Conservation (phyloP, 2,888 invertebrate genomes). For the Chalcis sispes region DNA sequence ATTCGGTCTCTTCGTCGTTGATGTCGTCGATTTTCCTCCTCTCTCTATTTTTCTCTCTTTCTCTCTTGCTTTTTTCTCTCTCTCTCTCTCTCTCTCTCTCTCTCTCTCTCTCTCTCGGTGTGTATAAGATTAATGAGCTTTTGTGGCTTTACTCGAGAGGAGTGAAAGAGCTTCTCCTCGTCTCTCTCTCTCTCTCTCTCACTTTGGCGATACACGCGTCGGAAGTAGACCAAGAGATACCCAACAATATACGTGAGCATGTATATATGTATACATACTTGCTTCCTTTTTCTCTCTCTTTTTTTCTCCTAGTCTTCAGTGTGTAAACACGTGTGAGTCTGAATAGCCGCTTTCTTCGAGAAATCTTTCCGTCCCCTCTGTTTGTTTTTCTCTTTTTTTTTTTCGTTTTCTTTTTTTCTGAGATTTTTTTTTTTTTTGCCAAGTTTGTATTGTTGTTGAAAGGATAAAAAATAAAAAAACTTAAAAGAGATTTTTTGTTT, state of each 20-base stretch:
- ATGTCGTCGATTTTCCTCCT: too few species aligned
- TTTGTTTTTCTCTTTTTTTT: slow-evolving; percentile 3
- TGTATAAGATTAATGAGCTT: slow-evolving; percentile 58
- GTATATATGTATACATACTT: neutral
- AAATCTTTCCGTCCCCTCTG: slow-evolving; percentile 4
- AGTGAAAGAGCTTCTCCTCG: slow-evolving; percentile 36
- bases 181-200: too few species aligned
- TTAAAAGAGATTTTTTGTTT: slow-evolving; percentile 21
- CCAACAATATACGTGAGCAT: slow-evolving; percentile 36
- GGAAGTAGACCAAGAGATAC: slow-evolving; percentile 57
- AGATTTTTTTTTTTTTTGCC: neutral
- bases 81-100: too few species aligned
- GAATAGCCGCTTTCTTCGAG: slow-evolving; percentile 55
- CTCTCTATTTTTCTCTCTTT: too few species aligned
- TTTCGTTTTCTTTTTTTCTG: neutral
- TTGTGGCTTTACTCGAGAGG: slow-evolving; percentile 47
- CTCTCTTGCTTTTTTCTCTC: too few species aligned
- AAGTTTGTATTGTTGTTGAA: slow-evolving; percentile 22
- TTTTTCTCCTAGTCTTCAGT: neutral
- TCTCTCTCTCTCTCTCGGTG: slow-evolving; percentile 43
- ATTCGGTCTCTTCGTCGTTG: too few species aligned
- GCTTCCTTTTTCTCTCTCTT: neutral
- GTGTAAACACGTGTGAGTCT: slow-evolving; percentile 55
- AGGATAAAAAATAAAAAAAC: slow-evolving; percentile 4
- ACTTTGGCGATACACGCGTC: slow-evolving; percentile 47